Evolutionary conservation across 2,797 vertebrate genomes (phyloP).

Genomic region (Ispidina picta): DNA sequence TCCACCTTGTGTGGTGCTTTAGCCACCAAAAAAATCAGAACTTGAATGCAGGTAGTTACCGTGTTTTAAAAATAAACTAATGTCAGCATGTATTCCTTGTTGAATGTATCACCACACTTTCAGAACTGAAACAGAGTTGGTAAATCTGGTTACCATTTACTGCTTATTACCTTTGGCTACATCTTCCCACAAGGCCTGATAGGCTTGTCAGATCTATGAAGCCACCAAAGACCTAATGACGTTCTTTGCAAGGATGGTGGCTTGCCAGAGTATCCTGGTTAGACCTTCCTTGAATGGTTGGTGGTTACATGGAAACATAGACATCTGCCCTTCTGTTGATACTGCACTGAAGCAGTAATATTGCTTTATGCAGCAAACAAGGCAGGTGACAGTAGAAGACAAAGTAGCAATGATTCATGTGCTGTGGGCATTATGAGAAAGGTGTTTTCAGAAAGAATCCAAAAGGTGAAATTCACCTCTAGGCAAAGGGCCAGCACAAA

Average conservation of each 20-base stretch:
- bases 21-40: neutral
- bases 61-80: neutral
- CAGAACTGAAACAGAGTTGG: neutral
- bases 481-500: slow-evolving; percentile 17
- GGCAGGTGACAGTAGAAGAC: neutral
- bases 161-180: neutral
- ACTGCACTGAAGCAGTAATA: neutral
- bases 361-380: neutral
- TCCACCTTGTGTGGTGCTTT: neutral
- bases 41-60: neutral
- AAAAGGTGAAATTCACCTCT: neutral
- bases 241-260: neutral
- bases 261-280: neutral
- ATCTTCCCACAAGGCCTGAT: neutral
- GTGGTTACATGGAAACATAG: neutral
- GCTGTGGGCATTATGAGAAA: neutral
- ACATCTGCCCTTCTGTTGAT: neutral
- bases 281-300: neutral
- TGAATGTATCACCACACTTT: neutral
- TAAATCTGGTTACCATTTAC: neutral
- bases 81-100: accelerated
- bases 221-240: neutral
- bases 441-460: neutral
- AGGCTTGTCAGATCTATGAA: neutral
- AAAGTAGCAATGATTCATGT: neutral